A percentile compares a stretch with the other conserved stretches of the same genome.
These are phyloP conservation scores for Biston stratarius DNA, from an alignment of 2,888 invertebrate species.

Conservation along the genomic window DNA sequence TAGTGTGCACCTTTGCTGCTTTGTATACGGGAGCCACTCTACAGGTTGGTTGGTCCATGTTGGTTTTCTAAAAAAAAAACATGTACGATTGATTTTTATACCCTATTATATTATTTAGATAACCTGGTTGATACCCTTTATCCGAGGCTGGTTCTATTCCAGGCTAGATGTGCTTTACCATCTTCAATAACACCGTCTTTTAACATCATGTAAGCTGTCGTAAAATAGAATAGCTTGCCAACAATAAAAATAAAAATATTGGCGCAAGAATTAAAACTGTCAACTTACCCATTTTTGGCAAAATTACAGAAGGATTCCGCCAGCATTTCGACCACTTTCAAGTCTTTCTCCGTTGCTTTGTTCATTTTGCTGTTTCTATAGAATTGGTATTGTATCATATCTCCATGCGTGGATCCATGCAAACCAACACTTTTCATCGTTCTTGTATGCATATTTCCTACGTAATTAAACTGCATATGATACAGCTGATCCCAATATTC, in stretches of 20 bases:
- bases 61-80: slow-evolving; percentile 63
- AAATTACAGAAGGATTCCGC: slow-evolving; percentile 72
- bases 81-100: not conserved
- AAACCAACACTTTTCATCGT: slow-evolving; percentile 65
- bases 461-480: slow-evolving; percentile 65
- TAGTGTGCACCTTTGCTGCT: slow-evolving; percentile 52
- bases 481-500: slow-evolving; percentile 56
- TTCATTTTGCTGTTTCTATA: slow-evolving; percentile 66
- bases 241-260: no score
- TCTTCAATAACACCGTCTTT: no score
- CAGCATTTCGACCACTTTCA: slow-evolving; percentile 60
- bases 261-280: no score
- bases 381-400: slow-evolving; percentile 73
- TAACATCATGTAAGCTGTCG: no score
- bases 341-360: slow-evolving; percentile 56
- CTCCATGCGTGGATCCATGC: slow-evolving; percentile 72
- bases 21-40: slow-evolving; percentile 69
- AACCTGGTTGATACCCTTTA: no score
- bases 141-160: no score
- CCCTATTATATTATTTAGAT: no score
- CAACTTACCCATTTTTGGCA: slow-evolving; percentile 69
- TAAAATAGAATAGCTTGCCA: no score
- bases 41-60: slow-evolving; percentile 59
- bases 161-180: no score
- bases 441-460: slow-evolving; percentile 69